phyloP scores from a whole-genome alignment of 2,797 vertebrate genomes.

The Amazona ochrocephala region DNA sequence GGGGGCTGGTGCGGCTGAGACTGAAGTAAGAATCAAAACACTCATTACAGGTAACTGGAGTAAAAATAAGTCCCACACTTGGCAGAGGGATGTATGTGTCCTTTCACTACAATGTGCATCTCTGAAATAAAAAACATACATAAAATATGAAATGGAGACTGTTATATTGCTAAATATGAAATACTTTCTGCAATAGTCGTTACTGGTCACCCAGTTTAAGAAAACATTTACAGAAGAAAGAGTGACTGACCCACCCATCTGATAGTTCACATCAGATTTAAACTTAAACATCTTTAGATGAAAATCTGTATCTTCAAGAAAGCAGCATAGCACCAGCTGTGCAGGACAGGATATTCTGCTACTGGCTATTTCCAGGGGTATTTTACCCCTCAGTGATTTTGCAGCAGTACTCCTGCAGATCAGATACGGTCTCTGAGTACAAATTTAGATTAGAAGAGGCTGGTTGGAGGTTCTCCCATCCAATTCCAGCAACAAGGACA shows the following conservation, averaged over 20 bases:
- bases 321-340: not conserved
- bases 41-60: not conserved
- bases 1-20: not conserved
- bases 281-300: not conserved
- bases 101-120: not conserved
- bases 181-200: not conserved
- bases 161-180: not conserved
- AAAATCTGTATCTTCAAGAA: not conserved
- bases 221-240: not conserved
- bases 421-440: not conserved
- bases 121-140: not conserved
- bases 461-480: not conserved
- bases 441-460: not conserved
- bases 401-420: not conserved
- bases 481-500: not conserved
- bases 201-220: not conserved
- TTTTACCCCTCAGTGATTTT: not conserved
- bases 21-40: not conserved
- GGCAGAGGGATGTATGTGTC: rapidly evolving
- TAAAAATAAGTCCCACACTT: not conserved
- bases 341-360: not conserved
- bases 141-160: not conserved
- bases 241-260: not conserved
- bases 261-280: not conserved
- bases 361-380: not conserved